Evolutionary conservation across 2,797 vertebrate genomes (phyloP).

Genomic region (Muscicapa striata): DNA sequence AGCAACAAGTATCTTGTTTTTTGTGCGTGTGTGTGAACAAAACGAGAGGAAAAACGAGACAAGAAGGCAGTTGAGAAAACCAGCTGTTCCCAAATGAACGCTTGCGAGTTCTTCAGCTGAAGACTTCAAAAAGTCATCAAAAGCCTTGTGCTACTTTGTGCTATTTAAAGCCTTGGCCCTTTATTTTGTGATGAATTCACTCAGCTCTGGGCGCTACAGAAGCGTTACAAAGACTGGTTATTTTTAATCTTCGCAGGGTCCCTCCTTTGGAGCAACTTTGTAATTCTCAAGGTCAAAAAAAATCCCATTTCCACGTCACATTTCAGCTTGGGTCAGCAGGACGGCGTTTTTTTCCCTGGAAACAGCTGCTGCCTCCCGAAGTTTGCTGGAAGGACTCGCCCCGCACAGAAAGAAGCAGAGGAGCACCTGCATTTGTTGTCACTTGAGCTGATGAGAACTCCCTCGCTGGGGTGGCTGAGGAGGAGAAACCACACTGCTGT

Average conservation of each 20-base stretch:
- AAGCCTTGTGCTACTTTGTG: not conserved
- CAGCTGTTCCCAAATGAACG: constrained; percentile 37
- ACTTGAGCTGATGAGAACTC: constrained; percentile 1
- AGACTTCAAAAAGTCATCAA: not conserved
- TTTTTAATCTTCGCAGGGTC: not conserved
- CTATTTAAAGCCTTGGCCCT: not conserved
- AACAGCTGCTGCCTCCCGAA: constrained; percentile 24
- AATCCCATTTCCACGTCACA: not conserved
- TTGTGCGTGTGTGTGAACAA: not conserved
- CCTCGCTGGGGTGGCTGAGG: not conserved
- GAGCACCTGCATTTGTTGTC: constrained; percentile 49
- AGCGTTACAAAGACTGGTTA: not conserved
- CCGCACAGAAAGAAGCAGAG: not conserved
- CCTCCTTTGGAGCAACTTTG: not conserved
- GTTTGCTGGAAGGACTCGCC: not conserved
- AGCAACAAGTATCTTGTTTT: not conserved
- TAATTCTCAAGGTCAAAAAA: constrained; percentile 1
- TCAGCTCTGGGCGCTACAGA: not conserved
- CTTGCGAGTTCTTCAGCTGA: not conserved
- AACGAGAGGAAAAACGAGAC: not conserved
- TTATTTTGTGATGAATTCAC: not conserved
- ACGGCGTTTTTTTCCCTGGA: not conserved
- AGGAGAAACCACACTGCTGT: not conserved
- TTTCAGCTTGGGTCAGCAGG: constrained; percentile 25
- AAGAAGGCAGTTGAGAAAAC: not conserved